A percentile compares a stretch with the other conserved stretches of the same genome.
These are phyloP conservation scores for Cecropterus lyciades DNA, from an alignment of 1,140 invertebrate genomes.

Conservation along the genomic window DNA sequence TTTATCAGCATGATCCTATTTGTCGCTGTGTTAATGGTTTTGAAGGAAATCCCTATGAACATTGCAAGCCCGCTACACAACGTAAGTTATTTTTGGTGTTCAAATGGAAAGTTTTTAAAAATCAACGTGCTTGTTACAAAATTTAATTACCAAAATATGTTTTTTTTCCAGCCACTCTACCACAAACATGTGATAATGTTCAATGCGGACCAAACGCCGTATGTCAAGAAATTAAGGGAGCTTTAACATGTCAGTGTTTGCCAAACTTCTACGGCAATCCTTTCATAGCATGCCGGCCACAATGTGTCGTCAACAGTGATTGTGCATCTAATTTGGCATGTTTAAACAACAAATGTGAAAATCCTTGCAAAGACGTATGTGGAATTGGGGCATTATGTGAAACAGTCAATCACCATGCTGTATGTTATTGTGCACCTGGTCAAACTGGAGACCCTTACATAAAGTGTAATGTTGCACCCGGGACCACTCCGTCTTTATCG, in stretches of 20 bases:
- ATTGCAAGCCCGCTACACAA: constrained; percentile 85
- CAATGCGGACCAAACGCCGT: constrained; percentile 91
- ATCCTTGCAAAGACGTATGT: constrained; percentile 91
- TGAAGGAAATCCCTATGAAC: constrained; percentile 92
- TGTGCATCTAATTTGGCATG: constrained; percentile 89
- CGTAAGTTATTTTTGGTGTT: constrained; percentile 53
- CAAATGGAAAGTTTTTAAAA: not conserved
- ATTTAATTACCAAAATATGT: too few species aligned
- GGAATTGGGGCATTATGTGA: constrained; percentile 90
- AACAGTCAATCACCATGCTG: constrained; percentile 90
- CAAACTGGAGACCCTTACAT: constrained; percentile 92
- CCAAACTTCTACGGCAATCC: constrained; percentile 90
- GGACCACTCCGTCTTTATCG: constrained; percentile 76
- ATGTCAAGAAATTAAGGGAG: constrained; percentile 86
- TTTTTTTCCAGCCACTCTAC: constrained; percentile 76
- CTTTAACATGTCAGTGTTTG: constrained; percentile 87
- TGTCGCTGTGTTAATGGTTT: constrained; percentile 90
- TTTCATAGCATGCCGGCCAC: constrained; percentile 89
- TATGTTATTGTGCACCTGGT: constrained; percentile 90
- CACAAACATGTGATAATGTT: constrained; percentile 87
- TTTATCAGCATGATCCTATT: constrained; percentile 90
- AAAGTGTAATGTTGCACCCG: constrained; percentile 86
- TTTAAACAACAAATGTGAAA: constrained; percentile 91
- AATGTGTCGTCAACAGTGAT: constrained; percentile 92
- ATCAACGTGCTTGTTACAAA: too few species aligned